These are phyloP conservation scores for Araneus ventricosus DNA, from an alignment of 1,140 invertebrate species.

Conservation along the genomic window DNA sequence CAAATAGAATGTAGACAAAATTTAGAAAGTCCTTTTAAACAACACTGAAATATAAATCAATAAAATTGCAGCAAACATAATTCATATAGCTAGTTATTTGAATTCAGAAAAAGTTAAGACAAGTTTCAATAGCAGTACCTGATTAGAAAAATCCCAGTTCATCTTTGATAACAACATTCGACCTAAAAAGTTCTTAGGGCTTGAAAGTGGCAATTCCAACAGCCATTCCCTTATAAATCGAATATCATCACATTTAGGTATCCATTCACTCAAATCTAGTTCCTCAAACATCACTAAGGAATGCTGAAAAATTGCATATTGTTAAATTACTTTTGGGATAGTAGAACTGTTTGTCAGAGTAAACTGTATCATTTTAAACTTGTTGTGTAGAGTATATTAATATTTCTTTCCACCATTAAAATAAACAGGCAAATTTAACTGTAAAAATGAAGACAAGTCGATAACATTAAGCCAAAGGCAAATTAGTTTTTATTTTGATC, in stretches of 20 bases:
- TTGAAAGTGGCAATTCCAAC: not conserved
- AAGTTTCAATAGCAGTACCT: not conserved
- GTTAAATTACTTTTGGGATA: not conserved
- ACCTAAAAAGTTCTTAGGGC: slow-evolving; percentile 31
- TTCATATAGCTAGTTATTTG: not conserved
- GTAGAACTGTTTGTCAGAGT: no score
- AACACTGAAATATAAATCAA: no score
- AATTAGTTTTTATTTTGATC: no score
- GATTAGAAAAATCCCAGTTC: slow-evolving; percentile 35
- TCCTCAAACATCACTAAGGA: not conserved
- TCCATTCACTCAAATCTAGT: slow-evolving; percentile 11
- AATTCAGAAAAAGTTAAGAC: not conserved
- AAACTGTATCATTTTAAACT: no score
- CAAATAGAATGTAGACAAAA: no score
- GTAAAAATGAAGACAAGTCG: no score
- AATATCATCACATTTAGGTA: slow-evolving; percentile 10
- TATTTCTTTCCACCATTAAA: not conserved
- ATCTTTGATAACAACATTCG: slow-evolving; percentile 22
- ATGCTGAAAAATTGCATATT: not conserved
- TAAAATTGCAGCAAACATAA: no score
- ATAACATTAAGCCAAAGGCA: no score
- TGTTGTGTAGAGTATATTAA: not conserved
- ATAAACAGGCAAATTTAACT: not conserved
- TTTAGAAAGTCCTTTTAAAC: no score
- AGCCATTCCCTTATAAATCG: not conserved